A percentile compares a stretch with the other conserved stretches of the same genome.
Evolutionary conservation across 2,888 invertebrate species (phyloP).

Genomic region (Exocentrus adspersus): DNA sequence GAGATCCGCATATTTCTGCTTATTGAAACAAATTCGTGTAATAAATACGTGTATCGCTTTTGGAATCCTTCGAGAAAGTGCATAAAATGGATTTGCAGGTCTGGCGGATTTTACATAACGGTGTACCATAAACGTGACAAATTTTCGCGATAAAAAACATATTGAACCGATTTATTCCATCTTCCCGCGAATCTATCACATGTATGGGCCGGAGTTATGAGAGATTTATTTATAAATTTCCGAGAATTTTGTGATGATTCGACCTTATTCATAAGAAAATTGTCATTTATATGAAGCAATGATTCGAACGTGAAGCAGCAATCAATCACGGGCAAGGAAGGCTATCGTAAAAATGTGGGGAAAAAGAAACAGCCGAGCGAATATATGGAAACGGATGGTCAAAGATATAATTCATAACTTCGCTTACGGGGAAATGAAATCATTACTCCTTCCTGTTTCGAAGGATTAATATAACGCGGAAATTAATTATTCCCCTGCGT

Average conservation of each 20-base stretch:
- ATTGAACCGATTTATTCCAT: conserved; percentile 18
- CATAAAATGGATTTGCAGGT: neutral
- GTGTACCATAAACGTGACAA: conserved; percentile 7
- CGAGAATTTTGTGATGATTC: conserved; percentile 16
- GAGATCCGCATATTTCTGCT: neutral
- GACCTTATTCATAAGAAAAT: conserved; percentile 41
- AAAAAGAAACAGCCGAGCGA: conserved; percentile 35
- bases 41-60: neutral
- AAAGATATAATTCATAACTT: conserved; percentile 49
- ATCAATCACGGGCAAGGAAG: conserved; percentile 46
- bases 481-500: conserved; percentile 21
- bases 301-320: conserved; percentile 41
- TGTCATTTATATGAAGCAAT: conserved; percentile 46
- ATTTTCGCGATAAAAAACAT: conserved; percentile 17
- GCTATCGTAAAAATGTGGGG: conserved; percentile 26
- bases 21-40: neutral
- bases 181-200: conserved; percentile 19
- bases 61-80: neutral
- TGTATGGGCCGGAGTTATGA: conserved; percentile 10
- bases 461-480: conserved; percentile 35
- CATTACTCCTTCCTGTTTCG: conserved; percentile 39
- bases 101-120: neutral
- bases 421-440: conserved; percentile 44
- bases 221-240: conserved; percentile 27
- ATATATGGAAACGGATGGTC: conserved; percentile 48